phyloP scores from a whole-genome alignment of 2,797 vertebrate species.

The Decapterus maruadsi region DNA sequence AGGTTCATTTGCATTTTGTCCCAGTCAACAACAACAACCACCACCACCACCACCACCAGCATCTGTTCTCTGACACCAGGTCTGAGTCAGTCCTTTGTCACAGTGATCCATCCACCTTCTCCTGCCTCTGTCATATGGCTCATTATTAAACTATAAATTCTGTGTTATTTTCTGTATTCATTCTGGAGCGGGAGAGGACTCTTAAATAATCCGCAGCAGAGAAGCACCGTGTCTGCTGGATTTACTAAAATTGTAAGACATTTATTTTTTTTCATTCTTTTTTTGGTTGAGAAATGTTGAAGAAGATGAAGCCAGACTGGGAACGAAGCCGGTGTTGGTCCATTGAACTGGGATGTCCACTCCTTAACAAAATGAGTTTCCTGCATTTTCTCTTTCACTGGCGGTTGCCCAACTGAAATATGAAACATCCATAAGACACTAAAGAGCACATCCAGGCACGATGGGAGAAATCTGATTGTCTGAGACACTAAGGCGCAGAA shows the following conservation, averaged over 20 bases:
- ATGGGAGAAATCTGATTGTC: conserved; percentile 14
- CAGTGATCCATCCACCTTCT: conserved; percentile 2
- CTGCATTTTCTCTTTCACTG: neutral
- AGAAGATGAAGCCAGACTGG: neutral
- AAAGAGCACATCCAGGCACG: conserved; percentile 8
- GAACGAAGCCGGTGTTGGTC: neutral
- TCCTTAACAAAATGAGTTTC: neutral
- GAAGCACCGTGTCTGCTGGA: neutral
- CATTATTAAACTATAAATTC: neutral
- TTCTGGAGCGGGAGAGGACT: neutral
- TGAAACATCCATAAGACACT: neutral
- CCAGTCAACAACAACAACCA: neutral
- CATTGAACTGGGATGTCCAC: neutral
- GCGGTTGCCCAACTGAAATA: neutral
- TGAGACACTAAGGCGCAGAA: conserved; percentile 3
- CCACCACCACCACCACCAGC: neutral
- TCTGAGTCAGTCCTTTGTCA: neutral
- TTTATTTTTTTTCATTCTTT: neutral
- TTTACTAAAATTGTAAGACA: neutral
- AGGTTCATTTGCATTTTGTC: neutral
- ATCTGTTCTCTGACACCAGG: neutral
- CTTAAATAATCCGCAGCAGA: neutral
- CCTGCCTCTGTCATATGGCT: neutral
- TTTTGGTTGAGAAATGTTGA: neutral
- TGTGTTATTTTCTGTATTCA: neutral